Evolutionary conservation across 2,888 invertebrate genomes (phyloP).

Genomic region (Zootermopsis nevadensis): DNA sequence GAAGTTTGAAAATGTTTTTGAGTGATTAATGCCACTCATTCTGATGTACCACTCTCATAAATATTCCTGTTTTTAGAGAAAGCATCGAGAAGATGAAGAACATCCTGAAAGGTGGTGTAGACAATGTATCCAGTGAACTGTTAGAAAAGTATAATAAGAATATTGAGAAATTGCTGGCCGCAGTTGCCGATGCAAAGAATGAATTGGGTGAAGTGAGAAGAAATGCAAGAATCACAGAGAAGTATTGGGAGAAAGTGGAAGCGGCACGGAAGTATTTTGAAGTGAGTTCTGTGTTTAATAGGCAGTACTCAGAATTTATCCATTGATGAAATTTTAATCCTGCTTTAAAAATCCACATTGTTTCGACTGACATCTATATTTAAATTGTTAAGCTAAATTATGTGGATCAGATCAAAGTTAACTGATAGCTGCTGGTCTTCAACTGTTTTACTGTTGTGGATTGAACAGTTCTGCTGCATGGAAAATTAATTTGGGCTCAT

Average conservation of each 20-base stretch:
- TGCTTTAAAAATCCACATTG: no score
- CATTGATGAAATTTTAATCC: no score
- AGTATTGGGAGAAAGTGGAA: constrained; percentile 84
- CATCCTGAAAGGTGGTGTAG: constrained; percentile 61
- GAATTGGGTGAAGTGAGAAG: constrained; percentile 69
- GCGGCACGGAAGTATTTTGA: constrained; percentile 64
- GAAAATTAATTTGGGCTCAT: no score
- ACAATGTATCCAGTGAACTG: constrained; percentile 61
- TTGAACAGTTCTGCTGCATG: no score
- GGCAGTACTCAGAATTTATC: background rate
- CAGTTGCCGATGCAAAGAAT: constrained; percentile 71
- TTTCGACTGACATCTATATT: no score
- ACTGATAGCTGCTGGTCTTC: no score
- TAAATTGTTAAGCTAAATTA: background rate
- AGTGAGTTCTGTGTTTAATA: constrained; percentile 52
- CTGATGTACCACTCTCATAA: no score
- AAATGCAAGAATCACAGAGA: constrained; percentile 74
- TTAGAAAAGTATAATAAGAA: constrained; percentile 60
- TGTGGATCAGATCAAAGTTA: no score
- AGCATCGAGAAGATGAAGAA: constrained; percentile 62
- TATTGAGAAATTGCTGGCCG: constrained; percentile 65
- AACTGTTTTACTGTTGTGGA: no score
- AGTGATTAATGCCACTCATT: no score
- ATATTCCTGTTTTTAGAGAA: constrained; percentile 18
- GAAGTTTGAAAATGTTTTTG: no score